Conservation (phyloP, 2,797 vertebrate species). For the Cuculus canorus region DNA sequence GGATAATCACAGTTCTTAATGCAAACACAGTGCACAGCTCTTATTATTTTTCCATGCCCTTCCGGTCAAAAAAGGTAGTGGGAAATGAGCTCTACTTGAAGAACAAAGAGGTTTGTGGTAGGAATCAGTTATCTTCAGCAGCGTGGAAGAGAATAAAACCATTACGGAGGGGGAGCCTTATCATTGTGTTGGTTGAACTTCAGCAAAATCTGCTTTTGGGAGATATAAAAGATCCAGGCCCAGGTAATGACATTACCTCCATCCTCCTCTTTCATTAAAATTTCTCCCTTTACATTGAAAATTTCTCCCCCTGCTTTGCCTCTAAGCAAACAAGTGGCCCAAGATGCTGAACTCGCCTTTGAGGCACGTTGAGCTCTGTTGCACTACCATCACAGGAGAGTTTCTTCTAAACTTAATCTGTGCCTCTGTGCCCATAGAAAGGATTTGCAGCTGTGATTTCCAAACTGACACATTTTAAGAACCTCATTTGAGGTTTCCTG, state of each 20-base stretch:
- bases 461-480: not conserved
- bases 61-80: not conserved
- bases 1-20: not conserved
- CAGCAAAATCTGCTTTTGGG: not conserved
- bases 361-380: not conserved
- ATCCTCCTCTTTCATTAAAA: not conserved
- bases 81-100: conserved; percentile 7
- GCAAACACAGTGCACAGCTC: not conserved
- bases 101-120: not conserved
- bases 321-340: not conserved
- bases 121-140: not conserved
- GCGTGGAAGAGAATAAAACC: not conserved
- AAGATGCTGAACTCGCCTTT: not conserved
- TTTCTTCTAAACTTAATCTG: not conserved
- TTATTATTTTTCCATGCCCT: conserved; percentile 20
- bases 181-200: not conserved
- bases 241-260: not conserved
- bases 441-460: not conserved
- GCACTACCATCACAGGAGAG: accelerated
- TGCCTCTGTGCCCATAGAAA: too few species aligned
- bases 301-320: not conserved
- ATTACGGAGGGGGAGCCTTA: not conserved
- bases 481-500: not conserved
- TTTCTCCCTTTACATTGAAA: not conserved
- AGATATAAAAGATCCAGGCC: not conserved